phyloP scores from a whole-genome alignment of 2,113 vertebrate genomes.

The Entomyzon cyanotis region DNA sequence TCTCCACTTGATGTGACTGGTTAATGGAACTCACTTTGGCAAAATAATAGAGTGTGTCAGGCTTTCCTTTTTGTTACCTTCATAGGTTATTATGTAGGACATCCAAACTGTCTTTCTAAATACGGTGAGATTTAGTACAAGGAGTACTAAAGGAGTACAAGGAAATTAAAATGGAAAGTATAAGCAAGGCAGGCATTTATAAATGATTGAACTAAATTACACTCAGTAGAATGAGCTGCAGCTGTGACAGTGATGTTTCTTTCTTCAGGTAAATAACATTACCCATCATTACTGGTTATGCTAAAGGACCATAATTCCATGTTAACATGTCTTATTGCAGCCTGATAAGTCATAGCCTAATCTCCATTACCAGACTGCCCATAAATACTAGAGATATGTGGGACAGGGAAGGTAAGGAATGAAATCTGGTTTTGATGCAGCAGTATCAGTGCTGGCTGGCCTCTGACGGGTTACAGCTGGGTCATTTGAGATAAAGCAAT shows the following conservation, averaged over 20 bases:
- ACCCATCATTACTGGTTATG: conserved; percentile 26
- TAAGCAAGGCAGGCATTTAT: conserved; percentile 53
- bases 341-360: conserved; percentile 36
- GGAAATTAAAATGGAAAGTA: conserved; percentile 54
- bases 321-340: conserved; percentile 39
- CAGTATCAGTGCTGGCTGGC: neutral
- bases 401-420: neutral
- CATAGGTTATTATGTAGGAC: neutral
- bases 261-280: conserved; percentile 66
- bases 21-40: neutral
- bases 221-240: conserved; percentile 24
- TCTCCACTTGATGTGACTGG: fast-evolving
- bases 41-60: neutral
- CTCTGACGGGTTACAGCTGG: neutral
- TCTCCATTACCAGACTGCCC: conserved; percentile 34
- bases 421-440: conserved; percentile 18
- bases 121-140: conserved; percentile 16
- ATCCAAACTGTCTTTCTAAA: conserved; percentile 13
- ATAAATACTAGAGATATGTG: conserved; percentile 22
- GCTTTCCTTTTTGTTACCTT: neutral
- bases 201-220: conserved; percentile 59
- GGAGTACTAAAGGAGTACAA: conserved; percentile 3
- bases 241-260: conserved; percentile 34
- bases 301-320: conserved; percentile 48
- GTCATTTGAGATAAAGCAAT: neutral